Conservation (phyloP, 2,113 vertebrate species). For the Carassius gibelio region DNA sequence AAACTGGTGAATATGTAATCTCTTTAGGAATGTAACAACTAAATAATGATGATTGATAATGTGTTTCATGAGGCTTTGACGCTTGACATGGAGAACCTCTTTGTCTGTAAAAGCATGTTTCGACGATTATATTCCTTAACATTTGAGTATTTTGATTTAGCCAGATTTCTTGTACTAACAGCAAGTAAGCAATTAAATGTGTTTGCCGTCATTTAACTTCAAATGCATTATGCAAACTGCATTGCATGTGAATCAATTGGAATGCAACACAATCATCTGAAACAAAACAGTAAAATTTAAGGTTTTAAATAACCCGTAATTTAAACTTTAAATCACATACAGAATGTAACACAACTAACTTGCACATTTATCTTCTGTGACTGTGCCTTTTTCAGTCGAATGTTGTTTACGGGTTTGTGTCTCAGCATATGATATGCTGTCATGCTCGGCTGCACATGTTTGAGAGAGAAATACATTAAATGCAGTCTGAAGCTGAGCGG, state of each 20-base stretch:
- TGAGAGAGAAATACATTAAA: constrained; percentile 61
- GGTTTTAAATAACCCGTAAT: not conserved
- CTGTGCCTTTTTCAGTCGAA: constrained; percentile 20
- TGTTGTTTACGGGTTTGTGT: not conserved
- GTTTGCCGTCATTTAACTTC: not conserved
- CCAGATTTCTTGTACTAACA: not conserved
- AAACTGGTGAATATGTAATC: constrained; percentile 39
- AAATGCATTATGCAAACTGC: not conserved
- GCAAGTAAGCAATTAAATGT: constrained; percentile 5
- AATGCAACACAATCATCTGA: not conserved
- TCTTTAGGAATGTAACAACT: constrained; percentile 33
- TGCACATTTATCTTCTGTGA: not conserved
- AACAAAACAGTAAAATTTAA: not conserved
- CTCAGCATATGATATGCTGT: constrained; percentile 13
- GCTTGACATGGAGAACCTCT: not conserved
- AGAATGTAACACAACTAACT: not conserved
- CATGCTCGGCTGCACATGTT: constrained; percentile 48
- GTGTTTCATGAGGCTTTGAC: not conserved
- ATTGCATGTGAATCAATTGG: not conserved
- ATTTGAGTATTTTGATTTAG: not conserved
- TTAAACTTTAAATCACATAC: not conserved
- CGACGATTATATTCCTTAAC: not conserved
- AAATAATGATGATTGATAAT: constrained; percentile 4
- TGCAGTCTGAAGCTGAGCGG: constrained; percentile 58
- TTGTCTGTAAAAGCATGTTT: not conserved